Evolutionary conservation across 2,113 vertebrate species (phyloP), one percentile per base, ranked within the genome.

Genomic region (Macrotus californicus): DNA sequence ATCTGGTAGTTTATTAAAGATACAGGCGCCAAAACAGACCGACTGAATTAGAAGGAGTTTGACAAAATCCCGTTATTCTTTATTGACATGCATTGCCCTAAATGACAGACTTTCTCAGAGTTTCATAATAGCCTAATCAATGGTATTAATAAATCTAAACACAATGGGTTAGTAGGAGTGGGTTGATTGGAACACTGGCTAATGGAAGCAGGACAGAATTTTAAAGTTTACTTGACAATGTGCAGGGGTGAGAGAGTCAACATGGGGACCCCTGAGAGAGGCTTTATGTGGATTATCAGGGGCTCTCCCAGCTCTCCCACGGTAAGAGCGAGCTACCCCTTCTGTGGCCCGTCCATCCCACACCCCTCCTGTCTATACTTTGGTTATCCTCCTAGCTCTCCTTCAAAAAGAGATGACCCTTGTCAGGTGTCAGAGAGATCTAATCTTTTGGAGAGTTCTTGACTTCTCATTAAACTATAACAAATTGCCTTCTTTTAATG

Each of bases 381-480:
- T 43, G 54, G 1, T 87, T 89, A 72, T 87, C 10, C 87, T 84
- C 89, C 43, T 72, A 41, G 34, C 12, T 64, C 89, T 76, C 48
- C 36, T 79, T 82, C 52, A 73, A 31, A 72, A 43, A 86, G 41
- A 91, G 79, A 54, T n/a, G 36, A 11, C 54, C 54, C 12, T 95
- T 82, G 67, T 64, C 14, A 15, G 81, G 29, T 52, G 72, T 56
- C 48, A 61, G 59, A 81, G 76, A 85, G 46, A 59, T 2, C 24
- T 34, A 41, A 41, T 91, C 54, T 85, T 83, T 76, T 67, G 15
- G 26, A 86, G n/a, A 82, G 67, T 72, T 66, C 82, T 91, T 3
- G 81, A 26, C 7, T 94, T 89, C 11, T 75, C 16, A 72, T 8
- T 77, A 85, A 80, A 82, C 46, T 91, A 26, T 34, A 84, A 88